Percentiles rank a stretch among this genome's conserved stretches.
Evolutionary conservation across 2,797 vertebrate genomes (phyloP).

Genomic region (Kryptopterus vitreolus): DNA sequence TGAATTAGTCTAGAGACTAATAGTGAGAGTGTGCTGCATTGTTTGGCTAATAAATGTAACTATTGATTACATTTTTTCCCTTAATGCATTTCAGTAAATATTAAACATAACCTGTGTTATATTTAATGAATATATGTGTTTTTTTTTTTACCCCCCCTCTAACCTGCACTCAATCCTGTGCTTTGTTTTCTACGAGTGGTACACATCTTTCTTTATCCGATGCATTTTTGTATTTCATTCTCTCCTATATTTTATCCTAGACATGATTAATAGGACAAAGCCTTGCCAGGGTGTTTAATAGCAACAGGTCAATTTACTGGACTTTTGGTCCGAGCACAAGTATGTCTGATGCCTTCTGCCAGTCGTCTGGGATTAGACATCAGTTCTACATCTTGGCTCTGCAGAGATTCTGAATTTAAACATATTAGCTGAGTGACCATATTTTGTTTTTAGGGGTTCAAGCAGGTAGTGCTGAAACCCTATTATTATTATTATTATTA

Average conservation of each 20-base stretch:
- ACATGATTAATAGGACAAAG: neutral
- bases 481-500: too few species aligned
- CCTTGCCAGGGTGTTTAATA: neutral
- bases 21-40: neutral
- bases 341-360: neutral
- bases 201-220: constrained; percentile 39
- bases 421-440: neutral
- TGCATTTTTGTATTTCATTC: constrained; percentile 59
- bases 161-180: neutral
- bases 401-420: neutral
- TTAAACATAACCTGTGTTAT: neutral
- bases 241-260: constrained; percentile 16
- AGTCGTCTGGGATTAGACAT: neutral
- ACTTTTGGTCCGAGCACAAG: neutral
- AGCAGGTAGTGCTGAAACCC: too few species aligned
- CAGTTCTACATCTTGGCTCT: neutral
- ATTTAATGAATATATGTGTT: constrained; percentile 19
- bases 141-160: constrained; percentile 32
- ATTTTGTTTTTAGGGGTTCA: too few species aligned
- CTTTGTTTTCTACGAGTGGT: constrained; percentile 22
- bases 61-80: neutral
- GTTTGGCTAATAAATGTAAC: neutral
- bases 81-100: neutral
- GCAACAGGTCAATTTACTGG: neutral
- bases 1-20: constrained; percentile 7